Percentiles rank a stretch among this genome's conserved stretches.
These are phyloP conservation scores for Cairina moschata DNA, from an alignment of 2,113 vertebrate species.

Conservation along the genomic window DNA sequence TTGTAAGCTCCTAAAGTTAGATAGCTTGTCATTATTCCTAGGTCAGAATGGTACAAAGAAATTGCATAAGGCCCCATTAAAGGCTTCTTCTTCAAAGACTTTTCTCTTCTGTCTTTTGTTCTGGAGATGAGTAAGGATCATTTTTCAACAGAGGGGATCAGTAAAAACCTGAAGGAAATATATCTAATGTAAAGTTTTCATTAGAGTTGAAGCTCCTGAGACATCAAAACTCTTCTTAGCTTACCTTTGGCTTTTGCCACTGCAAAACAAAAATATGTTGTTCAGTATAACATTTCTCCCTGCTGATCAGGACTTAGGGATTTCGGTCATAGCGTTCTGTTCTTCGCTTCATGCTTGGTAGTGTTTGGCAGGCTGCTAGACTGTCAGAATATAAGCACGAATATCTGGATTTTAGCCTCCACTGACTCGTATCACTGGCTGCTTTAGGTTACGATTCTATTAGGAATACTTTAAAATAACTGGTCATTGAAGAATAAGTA, in stretches of 20 bases:
- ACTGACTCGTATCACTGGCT: neutral
- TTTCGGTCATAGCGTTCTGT: neutral
- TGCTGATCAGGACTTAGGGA: neutral
- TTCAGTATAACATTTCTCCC: neutral
- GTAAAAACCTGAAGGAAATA: conserved; percentile 15
- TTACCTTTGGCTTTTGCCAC: neutral
- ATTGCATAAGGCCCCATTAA: conserved; percentile 16
- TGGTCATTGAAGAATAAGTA: neutral
- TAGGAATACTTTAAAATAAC: neutral
- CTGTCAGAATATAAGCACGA: neutral
- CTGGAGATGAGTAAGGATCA: neutral
- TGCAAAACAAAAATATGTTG: neutral
- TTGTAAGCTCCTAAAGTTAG: neutral
- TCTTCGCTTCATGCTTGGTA: neutral
- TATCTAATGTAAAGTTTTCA: conserved; percentile 26
- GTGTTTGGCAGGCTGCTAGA: neutral
- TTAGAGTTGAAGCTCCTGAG: neutral
- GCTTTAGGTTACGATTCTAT: neutral
- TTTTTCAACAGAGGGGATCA: conserved; percentile 21
- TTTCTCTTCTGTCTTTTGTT: conserved; percentile 27
- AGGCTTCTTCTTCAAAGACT: conserved; percentile 27
- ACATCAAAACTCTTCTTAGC: neutral
- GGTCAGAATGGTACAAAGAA: conserved; percentile 4
- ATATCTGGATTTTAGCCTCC: neutral
- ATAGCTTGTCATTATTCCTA: conserved; percentile 25